Evolutionary conservation across 2,888 invertebrate genomes (phyloP).

Genomic region (Caradrina clavipalpis): DNA sequence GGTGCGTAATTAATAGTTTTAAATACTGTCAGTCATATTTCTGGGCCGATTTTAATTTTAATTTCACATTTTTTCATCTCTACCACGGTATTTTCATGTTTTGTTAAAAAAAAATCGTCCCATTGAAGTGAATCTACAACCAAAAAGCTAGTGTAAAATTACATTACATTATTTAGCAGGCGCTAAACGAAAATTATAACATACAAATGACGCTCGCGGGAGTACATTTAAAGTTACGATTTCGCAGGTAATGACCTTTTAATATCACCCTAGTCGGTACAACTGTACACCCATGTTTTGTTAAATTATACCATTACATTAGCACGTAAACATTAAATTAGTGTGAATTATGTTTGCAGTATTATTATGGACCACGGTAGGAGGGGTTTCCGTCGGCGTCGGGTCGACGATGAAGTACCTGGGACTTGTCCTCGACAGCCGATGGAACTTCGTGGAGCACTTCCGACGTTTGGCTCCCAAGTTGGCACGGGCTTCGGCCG

Average conservation of each 20-base stretch:
- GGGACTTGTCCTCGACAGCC: too few species aligned
- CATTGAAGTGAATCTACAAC: not conserved
- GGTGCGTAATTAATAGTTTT: too few species aligned
- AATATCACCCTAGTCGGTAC: constrained; percentile 63
- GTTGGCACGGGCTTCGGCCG: too few species aligned
- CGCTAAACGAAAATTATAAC: constrained; percentile 37
- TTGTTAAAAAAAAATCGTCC: too few species aligned
- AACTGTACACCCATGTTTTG: constrained; percentile 52
- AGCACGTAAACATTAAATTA: constrained; percentile 42
- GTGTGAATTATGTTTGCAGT: constrained; percentile 26
- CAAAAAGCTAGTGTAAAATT: not conserved
- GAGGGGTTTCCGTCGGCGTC: too few species aligned
- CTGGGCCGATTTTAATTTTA: too few species aligned
- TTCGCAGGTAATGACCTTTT: constrained; percentile 66
- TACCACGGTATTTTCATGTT: too few species aligned
- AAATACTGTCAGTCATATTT: too few species aligned
- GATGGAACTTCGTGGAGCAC: too few species aligned
- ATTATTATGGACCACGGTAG: not conserved
- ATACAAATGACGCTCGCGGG: constrained; percentile 63
- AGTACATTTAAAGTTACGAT: constrained; percentile 61
- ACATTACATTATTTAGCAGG: not conserved
- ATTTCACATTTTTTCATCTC: too few species aligned
- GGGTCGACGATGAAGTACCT: too few species aligned
- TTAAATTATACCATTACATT: constrained; percentile 49
- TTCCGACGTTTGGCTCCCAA: too few species aligned